These are phyloP conservation scores for Hycleus phaleratus DNA, from an alignment of 1,140 invertebrate genomes.

Conservation along the genomic window DNA sequence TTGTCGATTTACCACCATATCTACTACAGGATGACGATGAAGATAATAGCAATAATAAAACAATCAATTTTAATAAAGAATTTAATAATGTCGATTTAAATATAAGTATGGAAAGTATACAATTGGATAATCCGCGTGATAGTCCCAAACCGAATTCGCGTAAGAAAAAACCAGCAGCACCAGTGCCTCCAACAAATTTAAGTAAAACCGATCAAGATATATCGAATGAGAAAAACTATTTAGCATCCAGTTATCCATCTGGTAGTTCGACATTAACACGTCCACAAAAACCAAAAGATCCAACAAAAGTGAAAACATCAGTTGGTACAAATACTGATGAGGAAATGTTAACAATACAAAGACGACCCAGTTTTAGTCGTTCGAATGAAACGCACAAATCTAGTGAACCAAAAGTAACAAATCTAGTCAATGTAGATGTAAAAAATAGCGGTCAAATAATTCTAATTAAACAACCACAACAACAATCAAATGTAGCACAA, in stretches of 20 bases:
- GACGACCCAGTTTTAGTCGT: conserved; percentile 4
- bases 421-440: conserved; percentile 25
- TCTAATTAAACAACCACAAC: conserved; percentile 1
- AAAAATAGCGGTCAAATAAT: background rate
- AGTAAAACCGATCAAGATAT: conserved; percentile 38
- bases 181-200: conserved; percentile 50
- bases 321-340: conserved; percentile 22
- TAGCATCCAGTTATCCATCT: conserved; percentile 21
- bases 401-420: background rate
- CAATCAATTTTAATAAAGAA: background rate
- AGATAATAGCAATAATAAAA: background rate
- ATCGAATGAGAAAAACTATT: conserved; percentile 35
- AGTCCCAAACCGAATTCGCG: conserved; percentile 58
- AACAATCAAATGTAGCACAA: conserved; percentile 40
- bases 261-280: conserved; percentile 31
- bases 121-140: background rate
- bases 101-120: conserved; percentile 44
- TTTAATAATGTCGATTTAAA: conserved; percentile 41
- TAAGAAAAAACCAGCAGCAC: conserved; percentile 63
- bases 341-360: background rate
- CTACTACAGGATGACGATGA: background rate
- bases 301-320: conserved; percentile 14
- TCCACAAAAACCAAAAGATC: conserved; percentile 22
- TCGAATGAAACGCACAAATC: conserved; percentile 9
- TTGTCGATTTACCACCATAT: conserved; percentile 33